Evolutionary conservation across 2,797 vertebrate genomes (phyloP).

Genomic region (Labeo calbasu): DNA sequence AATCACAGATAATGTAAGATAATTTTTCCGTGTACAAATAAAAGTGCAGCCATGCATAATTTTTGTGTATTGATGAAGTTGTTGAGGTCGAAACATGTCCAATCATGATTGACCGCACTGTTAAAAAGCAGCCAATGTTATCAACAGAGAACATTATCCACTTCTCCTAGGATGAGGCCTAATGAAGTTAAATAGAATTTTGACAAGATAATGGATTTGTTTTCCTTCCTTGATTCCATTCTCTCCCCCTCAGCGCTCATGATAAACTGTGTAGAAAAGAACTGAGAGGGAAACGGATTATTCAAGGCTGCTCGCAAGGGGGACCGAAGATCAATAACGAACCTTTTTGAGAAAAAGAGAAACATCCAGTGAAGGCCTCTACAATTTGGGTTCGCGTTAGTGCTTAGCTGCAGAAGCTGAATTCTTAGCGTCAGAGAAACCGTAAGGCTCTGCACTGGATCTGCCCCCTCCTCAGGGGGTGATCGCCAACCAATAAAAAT

Average conservation of each 20-base stretch:
- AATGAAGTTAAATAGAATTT: slow-evolving; percentile 64
- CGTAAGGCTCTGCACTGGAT: slow-evolving; percentile 23
- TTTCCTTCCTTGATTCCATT: slow-evolving; percentile 61
- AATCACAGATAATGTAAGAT: not conserved
- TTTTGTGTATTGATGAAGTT: slow-evolving; percentile 43
- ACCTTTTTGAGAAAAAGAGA: slow-evolving; percentile 57
- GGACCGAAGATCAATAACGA: slow-evolving; percentile 72
- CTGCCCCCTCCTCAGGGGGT: slow-evolving; percentile 46
- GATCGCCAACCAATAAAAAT: slow-evolving; percentile 58
- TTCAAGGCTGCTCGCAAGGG: slow-evolving; percentile 63
- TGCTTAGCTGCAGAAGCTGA: slow-evolving; percentile 49
- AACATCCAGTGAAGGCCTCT: slow-evolving; percentile 60
- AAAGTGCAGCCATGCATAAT: slow-evolving; percentile 30
- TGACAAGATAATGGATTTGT: slow-evolving; percentile 66
- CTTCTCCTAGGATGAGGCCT: slow-evolving; percentile 57
- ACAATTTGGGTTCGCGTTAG: slow-evolving; percentile 63
- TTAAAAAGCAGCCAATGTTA: slow-evolving; percentile 57
- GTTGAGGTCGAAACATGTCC: slow-evolving; percentile 41
- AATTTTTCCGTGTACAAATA: slow-evolving; percentile 17
- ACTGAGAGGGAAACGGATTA: slow-evolving; percentile 65
- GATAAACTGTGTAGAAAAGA: slow-evolving; percentile 66
- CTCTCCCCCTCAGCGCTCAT: slow-evolving; percentile 55
- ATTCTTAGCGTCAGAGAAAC: slow-evolving; percentile 53
- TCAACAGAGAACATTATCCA: slow-evolving; percentile 51
- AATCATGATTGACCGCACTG: slow-evolving; percentile 53